These are phyloP conservation scores for Eleutherodactylus coqui DNA, from an alignment of 2,797 vertebrate genomes.

Conservation along the genomic window DNA sequence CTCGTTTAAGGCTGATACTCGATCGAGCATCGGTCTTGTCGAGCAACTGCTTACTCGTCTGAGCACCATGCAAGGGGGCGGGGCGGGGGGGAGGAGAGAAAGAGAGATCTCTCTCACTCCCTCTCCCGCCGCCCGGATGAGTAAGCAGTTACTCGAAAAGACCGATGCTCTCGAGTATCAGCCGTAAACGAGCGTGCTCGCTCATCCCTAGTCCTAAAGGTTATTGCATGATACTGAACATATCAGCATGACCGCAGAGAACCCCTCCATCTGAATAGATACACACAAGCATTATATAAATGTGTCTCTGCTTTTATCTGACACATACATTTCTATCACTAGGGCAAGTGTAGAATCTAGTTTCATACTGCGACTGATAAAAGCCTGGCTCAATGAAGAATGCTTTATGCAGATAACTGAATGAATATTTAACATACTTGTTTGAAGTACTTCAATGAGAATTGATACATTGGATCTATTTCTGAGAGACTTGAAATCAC, in stretches of 20 bases:
- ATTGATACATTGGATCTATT: constrained; percentile 86
- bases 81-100: too few species aligned
- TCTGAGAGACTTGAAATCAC: constrained; percentile 83
- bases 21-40: too few species aligned
- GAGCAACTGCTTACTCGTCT: too few species aligned
- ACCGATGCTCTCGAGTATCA: too few species aligned
- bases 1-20: too few species aligned
- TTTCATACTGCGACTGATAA: not conserved
- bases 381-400: constrained; percentile 22
- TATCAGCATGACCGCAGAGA: not conserved
- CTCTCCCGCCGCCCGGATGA: too few species aligned
- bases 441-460: constrained; percentile 89
- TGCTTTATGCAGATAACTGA: not conserved
- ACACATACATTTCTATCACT: not conserved
- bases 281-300: not conserved
- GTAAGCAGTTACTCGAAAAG: too few species aligned
- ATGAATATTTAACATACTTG: constrained; percentile 69
- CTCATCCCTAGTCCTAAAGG: too few species aligned
- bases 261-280: not conserved
- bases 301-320: not conserved
- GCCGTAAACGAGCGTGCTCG: too few species aligned
- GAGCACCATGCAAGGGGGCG: too few species aligned
- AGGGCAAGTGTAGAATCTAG: not conserved
- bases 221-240: not conserved
- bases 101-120: too few species aligned